A percentile compares a stretch with the other conserved stretches of the same genome.
Conservation (phyloP, 2,888 invertebrate genomes). For the Petrolisthes cinctipes region DNA sequence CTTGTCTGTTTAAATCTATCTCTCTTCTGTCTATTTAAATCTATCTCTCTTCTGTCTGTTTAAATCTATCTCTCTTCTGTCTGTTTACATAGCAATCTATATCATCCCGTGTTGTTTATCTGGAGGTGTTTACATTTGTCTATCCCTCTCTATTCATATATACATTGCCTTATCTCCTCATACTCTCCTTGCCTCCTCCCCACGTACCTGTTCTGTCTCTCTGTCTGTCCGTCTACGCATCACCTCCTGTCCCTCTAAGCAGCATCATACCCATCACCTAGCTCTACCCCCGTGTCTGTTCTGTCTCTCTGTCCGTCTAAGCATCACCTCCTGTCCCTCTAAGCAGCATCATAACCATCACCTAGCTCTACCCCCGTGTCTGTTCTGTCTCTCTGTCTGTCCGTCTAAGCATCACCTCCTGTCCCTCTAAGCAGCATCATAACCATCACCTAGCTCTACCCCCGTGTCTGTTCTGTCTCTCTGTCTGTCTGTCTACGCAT, state of each 20-base stretch:
- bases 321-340: background rate
- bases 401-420: background rate
- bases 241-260: background rate
- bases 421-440: background rate
- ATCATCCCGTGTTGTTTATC: too few relatives aligned
- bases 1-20: too few relatives aligned
- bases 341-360: background rate
- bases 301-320: background rate
- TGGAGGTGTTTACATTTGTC: too few relatives aligned
- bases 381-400: background rate
- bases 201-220: background rate
- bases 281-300: background rate
- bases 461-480: background rate
- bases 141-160: too few relatives aligned
- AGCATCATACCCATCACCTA: background rate
- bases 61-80: too few relatives aligned
- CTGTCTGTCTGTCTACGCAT: background rate
- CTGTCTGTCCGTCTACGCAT: background rate
- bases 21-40: too few relatives aligned
- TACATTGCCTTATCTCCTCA: background rate
- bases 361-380: background rate
- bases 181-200: background rate
- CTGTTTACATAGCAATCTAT: too few relatives aligned
- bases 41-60: too few relatives aligned
- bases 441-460: background rate